Percentiles rank a stretch among this genome's conserved stretches.
Conservation (phyloP, 2,113 vertebrate species). For the Phaethornis superciliosus region DNA sequence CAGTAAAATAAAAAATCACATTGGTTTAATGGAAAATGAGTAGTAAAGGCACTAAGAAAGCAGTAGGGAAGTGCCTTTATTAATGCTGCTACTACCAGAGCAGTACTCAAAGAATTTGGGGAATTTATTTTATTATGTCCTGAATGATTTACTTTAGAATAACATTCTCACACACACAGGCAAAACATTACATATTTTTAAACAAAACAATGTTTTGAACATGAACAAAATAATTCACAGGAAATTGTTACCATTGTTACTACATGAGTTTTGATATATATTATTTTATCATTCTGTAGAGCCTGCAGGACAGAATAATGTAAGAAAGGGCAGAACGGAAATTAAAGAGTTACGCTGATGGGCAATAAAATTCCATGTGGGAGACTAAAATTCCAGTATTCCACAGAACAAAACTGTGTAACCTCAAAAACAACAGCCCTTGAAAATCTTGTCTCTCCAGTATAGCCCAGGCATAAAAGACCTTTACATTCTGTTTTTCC, state of each 20-base stretch:
- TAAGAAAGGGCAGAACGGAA: slow-evolving; percentile 29
- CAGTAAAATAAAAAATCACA: not conserved
- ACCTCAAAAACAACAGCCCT: not conserved
- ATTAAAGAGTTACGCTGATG: slow-evolving; percentile 38
- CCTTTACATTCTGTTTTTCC: not conserved
- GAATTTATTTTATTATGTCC: slow-evolving; percentile 25
- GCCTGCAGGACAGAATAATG: not conserved
- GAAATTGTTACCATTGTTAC: slow-evolving; percentile 55
- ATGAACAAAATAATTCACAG: not conserved
- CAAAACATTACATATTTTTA: not conserved
- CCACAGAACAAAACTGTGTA: not conserved
- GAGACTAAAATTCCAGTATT: slow-evolving; percentile 27
- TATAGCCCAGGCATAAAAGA: not conserved
- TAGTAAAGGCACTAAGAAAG: not conserved
- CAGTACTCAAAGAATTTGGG: slow-evolving; percentile 5
- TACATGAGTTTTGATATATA: not conserved
- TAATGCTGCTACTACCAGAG: not conserved
- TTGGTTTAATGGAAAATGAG: not conserved
- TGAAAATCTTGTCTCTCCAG: not conserved
- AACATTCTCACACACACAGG: not conserved
- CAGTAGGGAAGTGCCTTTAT: not conserved
- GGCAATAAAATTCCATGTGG: slow-evolving; percentile 25
- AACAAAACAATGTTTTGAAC: not conserved
- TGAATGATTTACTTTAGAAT: not conserved
- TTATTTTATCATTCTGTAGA: slow-evolving; percentile 4